phyloP scores from a whole-genome alignment of 2,797 vertebrate species.

The Apogon talboti region DNA sequence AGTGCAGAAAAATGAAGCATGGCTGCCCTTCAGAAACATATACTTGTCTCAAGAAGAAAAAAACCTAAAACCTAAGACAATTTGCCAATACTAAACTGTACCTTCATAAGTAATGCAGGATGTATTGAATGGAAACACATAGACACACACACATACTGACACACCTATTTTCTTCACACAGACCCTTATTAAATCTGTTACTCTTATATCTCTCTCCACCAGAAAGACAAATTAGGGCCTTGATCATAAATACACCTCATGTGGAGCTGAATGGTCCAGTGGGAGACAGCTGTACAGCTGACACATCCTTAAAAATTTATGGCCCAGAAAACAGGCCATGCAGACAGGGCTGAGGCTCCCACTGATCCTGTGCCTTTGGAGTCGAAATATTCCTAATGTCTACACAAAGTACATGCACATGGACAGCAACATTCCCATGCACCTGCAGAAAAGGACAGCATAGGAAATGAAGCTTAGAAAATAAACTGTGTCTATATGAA shows the following conservation, averaged over 20 bases:
- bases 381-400: slow-evolving; percentile 31
- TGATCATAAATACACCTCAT: slow-evolving; percentile 38
- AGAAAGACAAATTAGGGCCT: slow-evolving; percentile 38
- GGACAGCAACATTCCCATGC: slow-evolving; percentile 3
- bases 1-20: slow-evolving; percentile 1
- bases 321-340: slow-evolving; percentile 47
- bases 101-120: background rate
- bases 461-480: background rate
- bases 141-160: slow-evolving; percentile 1
- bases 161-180: background rate
- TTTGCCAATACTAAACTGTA: slow-evolving; percentile 8
- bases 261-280: slow-evolving; percentile 18
- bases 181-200: slow-evolving; percentile 21
- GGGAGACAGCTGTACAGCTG: slow-evolving; percentile 39
- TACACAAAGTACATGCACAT: slow-evolving; percentile 9
- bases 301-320: slow-evolving; percentile 63
- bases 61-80: background rate
- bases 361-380: background rate
- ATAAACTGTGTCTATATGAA: background rate
- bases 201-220: slow-evolving; percentile 17
- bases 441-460: slow-evolving; percentile 11
- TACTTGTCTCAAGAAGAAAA: background rate
- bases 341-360: slow-evolving; percentile 13
- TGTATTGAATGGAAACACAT: background rate
- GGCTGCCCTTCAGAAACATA: background rate